Percentiles rank a stretch among this genome's conserved stretches.
phyloP scores from a whole-genome alignment of 2,797 vertebrate genomes.

The Limnodromus scolopaceus region DNA sequence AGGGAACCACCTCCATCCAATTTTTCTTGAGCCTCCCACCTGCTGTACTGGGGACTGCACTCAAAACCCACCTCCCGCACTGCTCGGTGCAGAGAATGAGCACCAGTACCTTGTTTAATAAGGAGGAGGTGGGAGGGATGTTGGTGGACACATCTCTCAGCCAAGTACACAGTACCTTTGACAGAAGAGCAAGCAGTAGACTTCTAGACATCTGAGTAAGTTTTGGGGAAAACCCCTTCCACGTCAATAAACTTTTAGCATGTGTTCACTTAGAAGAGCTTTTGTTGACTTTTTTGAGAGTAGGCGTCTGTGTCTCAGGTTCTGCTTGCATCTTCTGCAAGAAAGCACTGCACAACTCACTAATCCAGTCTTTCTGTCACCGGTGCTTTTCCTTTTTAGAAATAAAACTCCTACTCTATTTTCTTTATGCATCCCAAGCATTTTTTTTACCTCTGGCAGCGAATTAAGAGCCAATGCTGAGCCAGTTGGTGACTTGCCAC shows the following conservation, averaged over 20 bases:
- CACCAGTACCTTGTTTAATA: fast-evolving
- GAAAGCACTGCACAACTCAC: not conserved
- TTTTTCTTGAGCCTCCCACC: not conserved
- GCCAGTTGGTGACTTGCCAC: not conserved
- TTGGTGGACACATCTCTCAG: not conserved
- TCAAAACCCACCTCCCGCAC: fast-evolving
- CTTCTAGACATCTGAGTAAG: not conserved
- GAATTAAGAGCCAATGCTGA: not conserved
- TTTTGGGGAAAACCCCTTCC: not conserved
- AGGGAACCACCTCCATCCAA: not conserved
- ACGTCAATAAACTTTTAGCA: not conserved
- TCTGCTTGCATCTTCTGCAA: not conserved
- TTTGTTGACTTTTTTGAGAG: not conserved
- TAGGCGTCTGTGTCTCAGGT: not conserved
- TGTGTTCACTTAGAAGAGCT: not conserved
- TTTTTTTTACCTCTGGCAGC: not conserved
- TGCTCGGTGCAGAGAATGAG: not conserved
- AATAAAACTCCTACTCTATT: not conserved
- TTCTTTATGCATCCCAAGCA: not conserved
- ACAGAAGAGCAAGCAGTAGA: no score
- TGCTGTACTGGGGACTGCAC: not conserved
- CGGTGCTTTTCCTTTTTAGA: not conserved
- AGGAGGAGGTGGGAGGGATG: not conserved
- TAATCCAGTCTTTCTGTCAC: not conserved
- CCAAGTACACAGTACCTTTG: fast-evolving